Base-by-base conservation (phyloP, 1,140 invertebrate species). In the Microplitis mediator region DNA sequence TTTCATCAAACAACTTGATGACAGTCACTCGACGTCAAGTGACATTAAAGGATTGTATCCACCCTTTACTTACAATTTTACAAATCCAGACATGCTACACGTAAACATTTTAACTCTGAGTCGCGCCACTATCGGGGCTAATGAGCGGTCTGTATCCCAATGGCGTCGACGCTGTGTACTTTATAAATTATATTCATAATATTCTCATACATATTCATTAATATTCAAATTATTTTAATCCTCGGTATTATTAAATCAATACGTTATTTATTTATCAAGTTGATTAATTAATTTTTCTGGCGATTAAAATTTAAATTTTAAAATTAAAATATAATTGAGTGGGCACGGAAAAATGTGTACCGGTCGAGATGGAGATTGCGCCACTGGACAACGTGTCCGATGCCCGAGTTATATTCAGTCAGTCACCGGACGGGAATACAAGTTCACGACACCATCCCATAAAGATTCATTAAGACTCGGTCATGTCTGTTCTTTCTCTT, bases 401-500 rank as follows among this genome's bases (percentile, higher is more conserved):
- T 45, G 23, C 23, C 23, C 39, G 39, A 45, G 74, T 76, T 77
- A 80, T 77, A 82, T 84, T 83, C 79, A 84, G 83, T 87, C 84
- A 84, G 84, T 86, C 82, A 85, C 81, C 81, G 79, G 65, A 84
- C 23, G 83, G 84, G 83, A 86, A 85, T 83, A 85, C 84, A 87
- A 87, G 84, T 87, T 87, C 84, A 86, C 84, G 82, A 85, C 84
- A 87, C 82, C 82, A 83, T 84, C 81, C 84, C 84, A 86, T 87
- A 86, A 86, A 86, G 85, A 86, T 86, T 87, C 86, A 86, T 87
- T 87, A 87, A 85, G 82, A 75, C 82, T 80, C 76, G 80, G 14
- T 76, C 83, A 81, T 84, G 23, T 23, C 23, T 23, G 23, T 23
- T 23, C 82, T 85, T 82, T 85, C 84, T 83, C 80, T 76, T 77